Evolutionary conservation across 2,113 vertebrate species (phyloP).

Genomic region (Gavialis gangeticus): DNA sequence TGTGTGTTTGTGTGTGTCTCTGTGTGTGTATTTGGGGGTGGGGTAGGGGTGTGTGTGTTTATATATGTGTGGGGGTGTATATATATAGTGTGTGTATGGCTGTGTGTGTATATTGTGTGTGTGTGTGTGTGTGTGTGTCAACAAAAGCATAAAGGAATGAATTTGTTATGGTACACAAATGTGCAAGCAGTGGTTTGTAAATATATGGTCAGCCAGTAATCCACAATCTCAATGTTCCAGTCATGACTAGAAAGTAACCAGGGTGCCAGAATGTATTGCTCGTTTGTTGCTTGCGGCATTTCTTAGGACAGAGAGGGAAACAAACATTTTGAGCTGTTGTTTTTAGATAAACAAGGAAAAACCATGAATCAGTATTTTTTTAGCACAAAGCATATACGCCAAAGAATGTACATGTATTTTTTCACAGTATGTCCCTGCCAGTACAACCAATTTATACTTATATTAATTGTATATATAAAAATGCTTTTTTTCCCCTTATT

Average conservation of each 20-base stretch:
- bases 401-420: neutral
- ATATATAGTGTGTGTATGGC: too few relatives aligned
- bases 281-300: neutral
- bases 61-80: too few relatives aligned
- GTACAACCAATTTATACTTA: neutral
- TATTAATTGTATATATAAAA: neutral
- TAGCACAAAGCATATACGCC: neutral
- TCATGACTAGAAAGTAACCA: neutral
- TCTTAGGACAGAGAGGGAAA: neutral
- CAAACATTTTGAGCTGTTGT: neutral
- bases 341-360: neutral
- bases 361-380: neutral
- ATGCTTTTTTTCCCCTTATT: neutral
- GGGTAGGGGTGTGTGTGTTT: too few relatives aligned
- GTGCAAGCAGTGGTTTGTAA: neutral
- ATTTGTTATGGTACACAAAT: neutral
- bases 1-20: too few relatives aligned
- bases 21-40: too few relatives aligned
- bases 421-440: neutral
- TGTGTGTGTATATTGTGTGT: too few relatives aligned
- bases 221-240: accelerated
- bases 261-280: neutral
- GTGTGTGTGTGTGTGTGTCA: too few relatives aligned
- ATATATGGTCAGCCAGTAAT: neutral
- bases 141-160: neutral